These are phyloP conservation scores for Aurelia sp. DNA, from an alignment of 30 jellyfish, hydroid and myxozoan genomes.

Conservation along the genomic window DNA sequence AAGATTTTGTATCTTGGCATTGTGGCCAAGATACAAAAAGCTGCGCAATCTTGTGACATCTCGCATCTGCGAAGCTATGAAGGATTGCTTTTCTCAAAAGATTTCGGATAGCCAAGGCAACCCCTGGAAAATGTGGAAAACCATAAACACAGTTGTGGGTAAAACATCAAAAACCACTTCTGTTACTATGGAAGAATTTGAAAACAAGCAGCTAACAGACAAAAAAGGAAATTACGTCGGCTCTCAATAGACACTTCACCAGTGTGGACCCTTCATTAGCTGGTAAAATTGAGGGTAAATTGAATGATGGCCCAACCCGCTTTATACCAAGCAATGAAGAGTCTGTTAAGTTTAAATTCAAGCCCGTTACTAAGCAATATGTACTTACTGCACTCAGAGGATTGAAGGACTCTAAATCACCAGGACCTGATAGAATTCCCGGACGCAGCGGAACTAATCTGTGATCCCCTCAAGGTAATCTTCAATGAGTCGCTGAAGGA, in stretches of 20 bases:
- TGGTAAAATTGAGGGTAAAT: too few species aligned
- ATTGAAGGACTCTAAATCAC: conserved; percentile 40
- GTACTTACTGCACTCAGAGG: conserved; percentile 46
- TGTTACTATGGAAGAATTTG: conserved; percentile 16
- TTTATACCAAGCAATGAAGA: conserved; percentile 29
- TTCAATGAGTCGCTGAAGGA: too few species aligned
- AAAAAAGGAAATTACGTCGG: conserved; percentile 30
- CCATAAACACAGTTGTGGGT: background rate
- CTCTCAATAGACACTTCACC: conserved; percentile 27
- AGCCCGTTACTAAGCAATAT: conserved; percentile 33
- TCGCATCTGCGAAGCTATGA: conserved; percentile 12
- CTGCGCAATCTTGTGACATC: conserved; percentile 21
- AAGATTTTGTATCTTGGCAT: too few species aligned
- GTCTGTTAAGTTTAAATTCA: conserved; percentile 19
- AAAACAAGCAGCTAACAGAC: conserved; percentile 32
- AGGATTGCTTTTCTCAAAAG: conserved; percentile 19
- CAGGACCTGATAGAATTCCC: conserved; percentile 4
- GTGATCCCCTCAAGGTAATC: too few species aligned
- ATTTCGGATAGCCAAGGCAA: conserved; percentile 4
- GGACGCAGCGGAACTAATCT: too few species aligned
- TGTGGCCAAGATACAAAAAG: conserved; percentile 2
- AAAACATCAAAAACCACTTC: conserved; percentile 34
- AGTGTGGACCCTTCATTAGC: conserved; percentile 1
- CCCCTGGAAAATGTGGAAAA: conserved; percentile 48
- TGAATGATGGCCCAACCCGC: background rate